phyloP scores from a whole-genome alignment of 1,140 invertebrate species.

The Drosophila pseudoananassae region DNA sequence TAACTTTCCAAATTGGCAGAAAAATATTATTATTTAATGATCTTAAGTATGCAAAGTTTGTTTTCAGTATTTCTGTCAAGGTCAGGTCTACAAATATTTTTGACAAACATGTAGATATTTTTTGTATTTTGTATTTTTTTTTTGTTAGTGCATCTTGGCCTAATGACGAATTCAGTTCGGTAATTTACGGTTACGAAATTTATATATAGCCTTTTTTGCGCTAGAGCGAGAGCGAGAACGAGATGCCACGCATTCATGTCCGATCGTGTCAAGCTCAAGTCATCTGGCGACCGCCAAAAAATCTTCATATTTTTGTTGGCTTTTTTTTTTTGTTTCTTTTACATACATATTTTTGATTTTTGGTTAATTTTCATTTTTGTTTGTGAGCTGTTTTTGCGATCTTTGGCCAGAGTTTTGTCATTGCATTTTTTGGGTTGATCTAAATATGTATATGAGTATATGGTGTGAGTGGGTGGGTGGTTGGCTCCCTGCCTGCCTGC shows the following conservation, averaged over 20 bases:
- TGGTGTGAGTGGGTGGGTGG: conserved; percentile 5
- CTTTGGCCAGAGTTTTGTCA: conserved; percentile 43
- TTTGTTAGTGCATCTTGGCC: conserved; percentile 15
- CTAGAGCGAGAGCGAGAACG: neutral
- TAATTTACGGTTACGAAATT: conserved; percentile 77
- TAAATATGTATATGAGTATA: neutral
- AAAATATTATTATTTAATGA: neutral
- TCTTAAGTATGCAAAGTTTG: neutral
- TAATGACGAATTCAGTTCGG: conserved; percentile 73
- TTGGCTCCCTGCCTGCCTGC: conserved; percentile 14
- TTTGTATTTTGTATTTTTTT: neutral
- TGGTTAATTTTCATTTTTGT: conserved; percentile 46
- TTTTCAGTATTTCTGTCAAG: neutral
- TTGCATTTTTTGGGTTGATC: conserved; percentile 30
- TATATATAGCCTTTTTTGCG: conserved; percentile 9
- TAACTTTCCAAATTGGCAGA: neutral
- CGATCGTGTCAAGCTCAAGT: conserved; percentile 52
- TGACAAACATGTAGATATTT: neutral
- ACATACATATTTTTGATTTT: conserved; percentile 20
- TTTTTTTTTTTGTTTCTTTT: conserved; percentile 6
- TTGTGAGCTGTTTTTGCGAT: conserved; percentile 21
- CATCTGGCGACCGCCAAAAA: conserved; percentile 50
- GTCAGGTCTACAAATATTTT: neutral
- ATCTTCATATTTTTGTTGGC: conserved; percentile 51
- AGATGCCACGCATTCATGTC: conserved; percentile 45